These are phyloP conservation scores for Discoglossus pictus DNA, from an alignment of 2,797 vertebrate genomes.

Conservation along the genomic window DNA sequence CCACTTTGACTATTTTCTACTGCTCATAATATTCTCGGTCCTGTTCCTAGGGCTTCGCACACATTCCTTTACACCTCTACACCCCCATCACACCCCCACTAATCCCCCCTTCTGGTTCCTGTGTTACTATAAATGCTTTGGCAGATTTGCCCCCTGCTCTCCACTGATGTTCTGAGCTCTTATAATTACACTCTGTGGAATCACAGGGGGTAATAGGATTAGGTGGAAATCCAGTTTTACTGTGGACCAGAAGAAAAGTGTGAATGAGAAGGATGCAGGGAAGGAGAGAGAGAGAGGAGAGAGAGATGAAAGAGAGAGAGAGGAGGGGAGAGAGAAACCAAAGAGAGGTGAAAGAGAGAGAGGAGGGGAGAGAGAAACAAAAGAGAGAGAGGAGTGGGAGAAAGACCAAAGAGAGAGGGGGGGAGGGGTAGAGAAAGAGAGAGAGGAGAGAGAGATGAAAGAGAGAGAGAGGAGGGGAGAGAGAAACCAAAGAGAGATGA, in stretches of 20 bases:
- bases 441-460: background rate
- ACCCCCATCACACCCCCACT: slow-evolving; percentile 5
- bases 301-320: slow-evolving; percentile 9
- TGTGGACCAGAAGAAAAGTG: slow-evolving; percentile 45
- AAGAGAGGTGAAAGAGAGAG: no score
- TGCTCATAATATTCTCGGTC: no score
- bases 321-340: background rate
- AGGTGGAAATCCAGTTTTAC: slow-evolving; percentile 49
- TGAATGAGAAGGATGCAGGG: slow-evolving; percentile 13
- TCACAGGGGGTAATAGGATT: slow-evolving; percentile 53
- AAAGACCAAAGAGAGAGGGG: no score
- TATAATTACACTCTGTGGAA: slow-evolving; percentile 50
- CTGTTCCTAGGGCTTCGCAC: no score
- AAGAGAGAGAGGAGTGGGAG: no score
- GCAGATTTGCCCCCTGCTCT: slow-evolving; percentile 45
- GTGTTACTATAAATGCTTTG: slow-evolving; percentile 34
- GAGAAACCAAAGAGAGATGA: no score
- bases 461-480: slow-evolving; percentile 16
- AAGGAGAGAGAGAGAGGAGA: background rate
- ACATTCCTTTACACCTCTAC: no score
- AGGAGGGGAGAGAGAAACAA: no score
- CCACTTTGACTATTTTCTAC: no score
- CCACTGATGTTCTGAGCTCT: slow-evolving; percentile 45
- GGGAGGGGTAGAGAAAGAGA: no score
- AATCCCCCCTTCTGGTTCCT: slow-evolving; percentile 13